These are phyloP conservation scores for Maniola hyperantus DNA, from an alignment of 2,888 invertebrate genomes.

Conservation along the genomic window DNA sequence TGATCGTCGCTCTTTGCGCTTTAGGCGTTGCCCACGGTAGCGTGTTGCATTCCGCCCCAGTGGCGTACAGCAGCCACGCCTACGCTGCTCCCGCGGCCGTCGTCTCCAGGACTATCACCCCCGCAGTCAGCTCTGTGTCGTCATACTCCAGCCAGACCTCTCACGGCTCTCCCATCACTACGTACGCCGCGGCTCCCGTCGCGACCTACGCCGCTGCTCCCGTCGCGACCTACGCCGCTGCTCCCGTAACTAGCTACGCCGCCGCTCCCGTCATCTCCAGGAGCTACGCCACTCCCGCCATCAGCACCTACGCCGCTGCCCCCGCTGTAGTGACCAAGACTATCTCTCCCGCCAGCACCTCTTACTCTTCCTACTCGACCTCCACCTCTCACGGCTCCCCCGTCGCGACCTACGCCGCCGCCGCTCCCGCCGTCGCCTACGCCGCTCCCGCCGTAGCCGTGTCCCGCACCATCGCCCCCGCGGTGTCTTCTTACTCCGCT, in stretches of 20 bases:
- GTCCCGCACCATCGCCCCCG: constrained; percentile 39
- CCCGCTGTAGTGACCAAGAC: constrained; percentile 48
- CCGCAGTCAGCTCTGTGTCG: constrained; percentile 58
- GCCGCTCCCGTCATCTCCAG: constrained; percentile 52
- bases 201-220: constrained; percentile 52
- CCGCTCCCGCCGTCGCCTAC: constrained; percentile 40
- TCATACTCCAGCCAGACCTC: constrained; percentile 55
- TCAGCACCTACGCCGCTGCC: constrained; percentile 47
- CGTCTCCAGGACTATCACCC: constrained; percentile 64
- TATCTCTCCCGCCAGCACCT: constrained; percentile 45
- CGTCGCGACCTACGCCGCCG: constrained; percentile 50
- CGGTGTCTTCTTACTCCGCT: constrained; percentile 46
- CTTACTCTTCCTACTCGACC: constrained; percentile 44
- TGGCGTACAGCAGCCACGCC: constrained; percentile 74
- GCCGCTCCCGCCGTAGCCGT: constrained; percentile 39
- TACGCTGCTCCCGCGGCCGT: constrained; percentile 66
- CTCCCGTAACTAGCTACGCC: constrained; percentile 44
- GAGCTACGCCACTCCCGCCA: constrained; percentile 43
- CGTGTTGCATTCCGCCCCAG: constrained; percentile 70
- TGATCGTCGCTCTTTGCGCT: constrained; percentile 83
- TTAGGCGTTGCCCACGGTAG: constrained; percentile 84
- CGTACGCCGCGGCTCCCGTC: constrained; percentile 57
- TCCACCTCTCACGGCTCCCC: constrained; percentile 49
- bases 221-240: constrained; percentile 51
- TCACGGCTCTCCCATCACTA: constrained; percentile 46